phyloP scores from a whole-genome alignment of 2,113 vertebrate species.

The Rana temporaria region DNA sequence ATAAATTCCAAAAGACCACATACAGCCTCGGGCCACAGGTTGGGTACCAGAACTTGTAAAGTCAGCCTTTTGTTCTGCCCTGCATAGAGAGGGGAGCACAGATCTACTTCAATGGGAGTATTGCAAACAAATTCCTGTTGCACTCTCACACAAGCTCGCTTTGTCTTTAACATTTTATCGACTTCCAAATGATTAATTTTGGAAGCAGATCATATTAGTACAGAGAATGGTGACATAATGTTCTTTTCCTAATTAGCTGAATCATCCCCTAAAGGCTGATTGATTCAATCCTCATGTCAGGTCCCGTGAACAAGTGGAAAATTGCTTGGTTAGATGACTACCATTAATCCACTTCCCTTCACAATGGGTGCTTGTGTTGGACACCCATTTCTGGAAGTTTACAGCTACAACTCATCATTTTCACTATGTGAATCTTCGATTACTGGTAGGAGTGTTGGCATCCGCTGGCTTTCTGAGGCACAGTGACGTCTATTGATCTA shows the following conservation, averaged over 20 bases:
- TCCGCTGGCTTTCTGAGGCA: background rate
- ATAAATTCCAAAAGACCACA: too few species aligned
- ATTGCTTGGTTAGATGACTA: background rate
- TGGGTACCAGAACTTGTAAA: too few species aligned
- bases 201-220: background rate
- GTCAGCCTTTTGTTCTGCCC: too few species aligned
- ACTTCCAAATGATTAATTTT: background rate
- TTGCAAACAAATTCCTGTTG: too few species aligned
- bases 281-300: background rate
- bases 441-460: background rate
- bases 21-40: too few species aligned
- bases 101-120: too few species aligned
- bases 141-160: too few species aligned
- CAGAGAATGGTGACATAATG: constrained; percentile 13
- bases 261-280: background rate
- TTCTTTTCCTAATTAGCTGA: background rate
- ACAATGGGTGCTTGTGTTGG: constrained; percentile 1
- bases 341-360: constrained; percentile 9
- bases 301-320: background rate
- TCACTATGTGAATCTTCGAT: background rate
- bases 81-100: too few species aligned
- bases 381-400: background rate
- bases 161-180: background rate
- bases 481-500: background rate
- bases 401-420: constrained; percentile 5